Evolutionary conservation across 2,797 vertebrate genomes (phyloP).

Genomic region (Urosaurus nigricauda): DNA sequence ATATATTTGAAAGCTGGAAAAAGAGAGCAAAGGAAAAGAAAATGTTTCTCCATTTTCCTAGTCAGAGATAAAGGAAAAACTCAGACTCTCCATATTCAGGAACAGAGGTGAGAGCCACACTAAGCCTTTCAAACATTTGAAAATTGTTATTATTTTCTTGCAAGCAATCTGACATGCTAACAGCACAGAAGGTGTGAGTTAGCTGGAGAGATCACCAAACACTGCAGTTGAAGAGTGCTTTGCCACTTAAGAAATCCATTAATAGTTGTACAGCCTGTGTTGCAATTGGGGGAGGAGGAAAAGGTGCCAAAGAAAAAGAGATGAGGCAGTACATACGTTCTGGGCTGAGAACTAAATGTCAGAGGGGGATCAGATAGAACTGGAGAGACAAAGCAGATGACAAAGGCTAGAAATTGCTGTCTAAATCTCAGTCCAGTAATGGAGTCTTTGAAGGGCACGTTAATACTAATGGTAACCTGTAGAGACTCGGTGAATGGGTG

Average conservation of each 20-base stretch:
- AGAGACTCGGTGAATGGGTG: not conserved
- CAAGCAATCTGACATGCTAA: not conserved
- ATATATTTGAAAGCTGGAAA: not conserved
- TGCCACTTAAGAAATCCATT: conserved; percentile 10
- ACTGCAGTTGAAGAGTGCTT: not conserved
- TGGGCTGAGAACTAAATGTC: conserved; percentile 16
- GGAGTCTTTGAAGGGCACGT: not conserved
- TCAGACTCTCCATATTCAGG: not conserved
- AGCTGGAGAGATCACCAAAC: conserved; percentile 1
- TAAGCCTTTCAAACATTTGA: not conserved
- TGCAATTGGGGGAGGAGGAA: conserved; percentile 5
- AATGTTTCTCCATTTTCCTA: not conserved
- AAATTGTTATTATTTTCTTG: not conserved
- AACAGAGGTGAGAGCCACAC: not conserved
- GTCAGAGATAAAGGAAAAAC: not conserved
- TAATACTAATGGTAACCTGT: not conserved
- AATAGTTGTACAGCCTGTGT: conserved; percentile 42
- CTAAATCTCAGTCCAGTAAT: not conserved
- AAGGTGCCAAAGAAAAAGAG: conserved; percentile 16
- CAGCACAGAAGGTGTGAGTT: conserved; percentile 33
- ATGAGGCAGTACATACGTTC: conserved; percentile 19
- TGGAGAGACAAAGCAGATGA: conserved; percentile 4
- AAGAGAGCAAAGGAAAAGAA: not conserved
- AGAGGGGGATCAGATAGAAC: conserved; percentile 34
- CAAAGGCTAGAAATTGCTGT: conserved; percentile 12